These are phyloP conservation scores for Elysia crispata DNA, from an alignment of 2,888 invertebrate species.

Conservation along the genomic window DNA sequence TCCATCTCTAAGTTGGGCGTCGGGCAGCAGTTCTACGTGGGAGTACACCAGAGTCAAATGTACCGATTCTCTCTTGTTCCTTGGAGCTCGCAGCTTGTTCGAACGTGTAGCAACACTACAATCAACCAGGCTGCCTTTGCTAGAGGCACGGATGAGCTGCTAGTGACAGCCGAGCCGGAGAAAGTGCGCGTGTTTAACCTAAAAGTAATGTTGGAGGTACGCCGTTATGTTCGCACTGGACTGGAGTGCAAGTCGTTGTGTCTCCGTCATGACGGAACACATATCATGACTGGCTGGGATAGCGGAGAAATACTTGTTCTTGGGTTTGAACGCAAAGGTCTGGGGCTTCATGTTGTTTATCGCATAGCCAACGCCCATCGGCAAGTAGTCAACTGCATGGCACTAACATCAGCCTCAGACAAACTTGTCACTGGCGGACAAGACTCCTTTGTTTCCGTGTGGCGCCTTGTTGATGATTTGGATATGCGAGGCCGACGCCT, in stretches of 20 bases:
- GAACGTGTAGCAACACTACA: conserved; percentile 24
- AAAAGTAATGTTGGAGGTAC: neutral
- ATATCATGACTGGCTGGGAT: conserved; percentile 42
- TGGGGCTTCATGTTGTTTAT: conserved; percentile 32
- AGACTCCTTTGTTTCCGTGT: conserved; percentile 21
- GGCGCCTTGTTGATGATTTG: conserved; percentile 36
- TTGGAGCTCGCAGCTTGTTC: conserved; percentile 38
- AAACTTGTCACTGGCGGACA: conserved; percentile 37
- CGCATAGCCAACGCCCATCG: conserved; percentile 32
- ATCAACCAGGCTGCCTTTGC: conserved; percentile 30
- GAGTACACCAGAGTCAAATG: conserved; percentile 28
- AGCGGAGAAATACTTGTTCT: conserved; percentile 31
- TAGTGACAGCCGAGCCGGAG: conserved; percentile 30
- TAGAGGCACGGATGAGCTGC: conserved; percentile 38
- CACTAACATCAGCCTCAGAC: conserved; percentile 28
- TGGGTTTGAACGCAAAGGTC: conserved; percentile 31
- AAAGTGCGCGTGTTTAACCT: conserved; percentile 40
- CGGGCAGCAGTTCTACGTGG: conserved; percentile 35
- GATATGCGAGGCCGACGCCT: conserved; percentile 23
- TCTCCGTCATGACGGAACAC: conserved; percentile 40
- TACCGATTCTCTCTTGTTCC: conserved; percentile 31
- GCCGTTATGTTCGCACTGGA: conserved; percentile 29
- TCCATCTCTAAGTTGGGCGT: conserved; percentile 33
- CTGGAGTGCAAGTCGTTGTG: conserved; percentile 2
- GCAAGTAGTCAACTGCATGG: conserved; percentile 36